Base-by-base conservation (phyloP, 2,888 invertebrate species). In the Ornithoptera alexandrae region DNA sequence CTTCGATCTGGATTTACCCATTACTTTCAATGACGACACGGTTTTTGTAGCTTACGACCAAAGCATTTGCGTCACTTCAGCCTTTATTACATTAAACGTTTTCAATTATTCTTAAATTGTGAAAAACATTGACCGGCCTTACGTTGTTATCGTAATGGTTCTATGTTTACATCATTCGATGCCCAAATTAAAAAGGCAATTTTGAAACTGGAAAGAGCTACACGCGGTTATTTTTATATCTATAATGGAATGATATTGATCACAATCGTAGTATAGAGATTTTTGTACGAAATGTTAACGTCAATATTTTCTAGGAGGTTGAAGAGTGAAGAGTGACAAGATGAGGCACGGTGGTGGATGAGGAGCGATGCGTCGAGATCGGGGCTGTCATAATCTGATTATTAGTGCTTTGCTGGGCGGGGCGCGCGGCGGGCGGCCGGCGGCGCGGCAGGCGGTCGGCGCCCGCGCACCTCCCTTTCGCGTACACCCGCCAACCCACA, bases 361-460 rank as follows among this genome's bases (percentile, higher is more conserved):
- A 76, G 75, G 78, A 78, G 81, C 79, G 79, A 65, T 39, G 69
- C 60, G 77, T 79, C 79, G 83, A 87, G 87, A 86, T 86, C 84
- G 80, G 81, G 83, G 86, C 90, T 92, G 90, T 91, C 92, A 90
- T 91, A 92, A 92, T 92, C 90, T 87, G 91, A 92, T 92, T 92
- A 91, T 89, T 89, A 88, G 87, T 84, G 85, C 81, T 86, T 86
- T 81, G 80, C 77, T 81, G 89, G 90, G 89, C 88, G 90, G 88
- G 88, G 88, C 87, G 88, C 83, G 83, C 85, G 83, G 82, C 84
- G 81, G 89, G 88, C 87, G 89, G 89, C 87, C 86, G 89, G 84
- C 87, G 87, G 86, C 87, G 74, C 89, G 71, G 81, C 91, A 87
- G 90, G 91, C 82, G 91, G 91, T 89, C 91, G 91, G 92, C 92